Evolutionary conservation across 1,140 invertebrate species (phyloP).

Genomic region (Scaptomyza pallida): DNA sequence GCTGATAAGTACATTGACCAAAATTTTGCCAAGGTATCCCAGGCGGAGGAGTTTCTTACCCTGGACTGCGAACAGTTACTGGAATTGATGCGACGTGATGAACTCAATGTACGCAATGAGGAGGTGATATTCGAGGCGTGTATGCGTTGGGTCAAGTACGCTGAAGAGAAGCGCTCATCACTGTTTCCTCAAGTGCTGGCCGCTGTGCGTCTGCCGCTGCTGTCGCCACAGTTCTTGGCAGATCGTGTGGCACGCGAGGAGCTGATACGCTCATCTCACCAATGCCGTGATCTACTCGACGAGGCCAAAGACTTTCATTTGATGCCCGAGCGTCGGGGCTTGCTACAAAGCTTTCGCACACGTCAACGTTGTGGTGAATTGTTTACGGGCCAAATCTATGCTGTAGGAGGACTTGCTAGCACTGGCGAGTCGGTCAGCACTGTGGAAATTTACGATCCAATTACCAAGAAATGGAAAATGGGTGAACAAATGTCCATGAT

Average conservation of each 20-base stretch:
- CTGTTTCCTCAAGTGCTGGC: conserved; percentile 90
- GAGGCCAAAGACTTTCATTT: conserved; percentile 94
- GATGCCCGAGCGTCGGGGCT: conserved; percentile 91
- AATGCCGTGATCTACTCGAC: conserved; percentile 92
- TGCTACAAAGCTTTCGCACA: conserved; percentile 90
- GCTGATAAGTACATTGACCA: conserved; percentile 93
- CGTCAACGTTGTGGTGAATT: conserved; percentile 91
- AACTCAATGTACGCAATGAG: conserved; percentile 90
- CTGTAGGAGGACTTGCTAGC: conserved; percentile 94
- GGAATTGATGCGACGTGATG: conserved; percentile 91
- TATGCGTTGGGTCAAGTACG: conserved; percentile 92
- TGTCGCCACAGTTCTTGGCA: conserved; percentile 92
- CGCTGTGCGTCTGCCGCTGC: conserved; percentile 91
- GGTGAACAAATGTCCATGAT: conserved; percentile 94
- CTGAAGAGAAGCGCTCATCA: conserved; percentile 85
- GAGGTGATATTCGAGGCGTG: conserved; percentile 93
- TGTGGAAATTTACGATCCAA: conserved; percentile 93
- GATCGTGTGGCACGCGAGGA: conserved; percentile 94
- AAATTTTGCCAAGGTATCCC: conserved; percentile 92
- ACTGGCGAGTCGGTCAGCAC: conserved; percentile 94
- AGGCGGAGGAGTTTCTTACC: conserved; percentile 90
- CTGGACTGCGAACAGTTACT: conserved; percentile 87
- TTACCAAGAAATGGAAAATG: conserved; percentile 89
- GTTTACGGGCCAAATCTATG: conserved; percentile 92
- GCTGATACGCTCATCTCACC: conserved; percentile 89